Evolutionary conservation across 2,797 vertebrate species (phyloP).

Genomic region (Valencia hispanica): DNA sequence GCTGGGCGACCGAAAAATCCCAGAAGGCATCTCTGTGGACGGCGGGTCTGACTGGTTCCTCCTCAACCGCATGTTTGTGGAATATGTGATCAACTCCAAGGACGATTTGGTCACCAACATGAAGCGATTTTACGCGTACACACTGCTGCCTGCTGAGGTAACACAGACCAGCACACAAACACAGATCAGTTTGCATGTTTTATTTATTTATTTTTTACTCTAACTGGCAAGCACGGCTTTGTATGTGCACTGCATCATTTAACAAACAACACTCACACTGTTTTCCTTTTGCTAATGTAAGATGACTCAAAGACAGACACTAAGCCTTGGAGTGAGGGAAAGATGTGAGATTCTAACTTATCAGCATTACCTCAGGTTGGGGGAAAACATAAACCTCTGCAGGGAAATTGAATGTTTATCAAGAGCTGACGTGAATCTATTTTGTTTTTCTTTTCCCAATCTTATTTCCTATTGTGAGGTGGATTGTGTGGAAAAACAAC

Average conservation of each 20-base stretch:
- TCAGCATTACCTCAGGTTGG: constrained; percentile 26
- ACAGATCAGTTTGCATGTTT: constrained; percentile 12
- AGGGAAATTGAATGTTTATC: constrained; percentile 64
- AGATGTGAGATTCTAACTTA: constrained; percentile 30
- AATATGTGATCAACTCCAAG: constrained; percentile 92
- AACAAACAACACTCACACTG: neutral
- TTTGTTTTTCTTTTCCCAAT: constrained; percentile 28
- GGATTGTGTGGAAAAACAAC: constrained; percentile 44
- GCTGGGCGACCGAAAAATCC: constrained; percentile 94
- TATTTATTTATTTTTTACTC: constrained; percentile 14
- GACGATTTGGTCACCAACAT: constrained; percentile 94
- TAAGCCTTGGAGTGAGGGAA: constrained; percentile 19
- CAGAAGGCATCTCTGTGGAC: constrained; percentile 93
- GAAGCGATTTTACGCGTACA: constrained; percentile 96
- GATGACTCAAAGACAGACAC: constrained; percentile 16
- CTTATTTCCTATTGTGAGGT: constrained; percentile 47
- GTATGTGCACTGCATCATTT: constrained; percentile 13
- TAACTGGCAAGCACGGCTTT: constrained; percentile 31
- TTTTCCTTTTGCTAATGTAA: constrained; percentile 21
- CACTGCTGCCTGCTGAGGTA: constrained; percentile 95
- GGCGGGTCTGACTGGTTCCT: constrained; percentile 98
- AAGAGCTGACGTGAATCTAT: constrained; percentile 38
- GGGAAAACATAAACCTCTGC: constrained; percentile 55
- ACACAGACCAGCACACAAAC: constrained; percentile 22
- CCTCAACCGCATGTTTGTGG: constrained; percentile 93